Conservation (phyloP, 2,888 invertebrate genomes). For the Parapristionchus giblindavisi region DNA sequence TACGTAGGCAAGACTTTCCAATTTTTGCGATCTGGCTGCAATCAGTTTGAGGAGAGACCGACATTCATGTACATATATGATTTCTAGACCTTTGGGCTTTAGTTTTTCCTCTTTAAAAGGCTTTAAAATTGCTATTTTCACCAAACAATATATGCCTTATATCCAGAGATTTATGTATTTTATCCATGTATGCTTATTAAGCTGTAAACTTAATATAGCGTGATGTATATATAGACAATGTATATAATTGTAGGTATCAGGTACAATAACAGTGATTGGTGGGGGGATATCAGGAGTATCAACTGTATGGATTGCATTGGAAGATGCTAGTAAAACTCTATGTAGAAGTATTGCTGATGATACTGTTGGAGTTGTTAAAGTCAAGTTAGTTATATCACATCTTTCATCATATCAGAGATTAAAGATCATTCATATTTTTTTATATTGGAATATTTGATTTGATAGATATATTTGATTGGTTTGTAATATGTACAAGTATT, state of each 20-base stretch:
- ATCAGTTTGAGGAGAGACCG: no score
- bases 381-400: conserved; percentile 76
- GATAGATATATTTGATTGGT: neutral
- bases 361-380: conserved; percentile 80
- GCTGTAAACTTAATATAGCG: no score
- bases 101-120: no score
- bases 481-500: neutral
- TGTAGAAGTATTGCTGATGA: conserved; percentile 78
- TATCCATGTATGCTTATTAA: no score
- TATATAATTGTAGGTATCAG: conserved; percentile 40
- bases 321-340: conserved; percentile 78
- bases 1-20: neutral
- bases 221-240: no score
- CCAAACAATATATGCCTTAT: no score
- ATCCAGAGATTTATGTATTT: no score
- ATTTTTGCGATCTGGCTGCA: no score
- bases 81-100: no score
- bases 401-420: neutral
- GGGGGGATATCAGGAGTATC: conserved; percentile 72
- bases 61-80: no score
- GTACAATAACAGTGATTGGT: conserved; percentile 56
- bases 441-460: neutral
- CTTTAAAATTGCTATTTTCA: conserved; percentile 4
- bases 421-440: neutral
- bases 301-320: conserved; percentile 80